Evolutionary conservation across 1,140 invertebrate genomes (phyloP).

Genomic region (Drosophila santomea): DNA sequence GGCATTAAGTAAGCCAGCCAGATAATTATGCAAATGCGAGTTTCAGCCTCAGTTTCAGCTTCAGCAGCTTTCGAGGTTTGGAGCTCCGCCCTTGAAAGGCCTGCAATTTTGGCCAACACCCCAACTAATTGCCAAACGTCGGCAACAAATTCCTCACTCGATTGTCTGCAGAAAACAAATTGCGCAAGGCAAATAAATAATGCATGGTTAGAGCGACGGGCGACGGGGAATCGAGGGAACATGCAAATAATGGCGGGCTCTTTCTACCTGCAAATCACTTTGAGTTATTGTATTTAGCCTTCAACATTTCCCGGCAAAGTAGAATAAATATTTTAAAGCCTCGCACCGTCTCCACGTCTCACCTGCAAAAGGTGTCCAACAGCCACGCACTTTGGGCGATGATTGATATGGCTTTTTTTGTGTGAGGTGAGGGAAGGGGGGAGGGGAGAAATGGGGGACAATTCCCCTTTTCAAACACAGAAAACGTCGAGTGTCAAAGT

Average conservation of each 20-base stretch:
- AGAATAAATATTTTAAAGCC: constrained; percentile 80
- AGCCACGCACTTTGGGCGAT: constrained; percentile 70
- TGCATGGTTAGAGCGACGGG: constrained; percentile 30
- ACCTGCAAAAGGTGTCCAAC: constrained; percentile 47
- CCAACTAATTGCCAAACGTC: constrained; percentile 45
- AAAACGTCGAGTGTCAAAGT: constrained; percentile 77
- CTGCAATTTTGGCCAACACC: constrained; percentile 4
- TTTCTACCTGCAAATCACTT: constrained; percentile 67
- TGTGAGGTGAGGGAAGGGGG: background rate
- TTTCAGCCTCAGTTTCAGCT: no score
- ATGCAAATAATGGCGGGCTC: constrained; percentile 63
- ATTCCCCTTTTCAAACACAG: constrained; percentile 36
- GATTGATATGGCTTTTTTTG: constrained; percentile 67
- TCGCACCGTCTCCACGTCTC: constrained; percentile 9
- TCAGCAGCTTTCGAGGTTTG: no score
- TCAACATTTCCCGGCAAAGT: constrained; percentile 48
- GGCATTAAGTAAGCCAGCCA: constrained; percentile 4
- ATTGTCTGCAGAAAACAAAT: constrained; percentile 54
- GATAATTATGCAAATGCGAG: constrained; percentile 22
- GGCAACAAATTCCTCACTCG: constrained; percentile 34
- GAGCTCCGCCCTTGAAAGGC: background rate
- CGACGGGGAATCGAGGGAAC: constrained; percentile 2
- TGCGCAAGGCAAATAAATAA: constrained; percentile 50
- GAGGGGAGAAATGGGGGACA: background rate
- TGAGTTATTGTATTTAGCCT: constrained; percentile 78